Conservation (phyloP, 2,113 vertebrate species). For the Ceyx margarethae region DNA sequence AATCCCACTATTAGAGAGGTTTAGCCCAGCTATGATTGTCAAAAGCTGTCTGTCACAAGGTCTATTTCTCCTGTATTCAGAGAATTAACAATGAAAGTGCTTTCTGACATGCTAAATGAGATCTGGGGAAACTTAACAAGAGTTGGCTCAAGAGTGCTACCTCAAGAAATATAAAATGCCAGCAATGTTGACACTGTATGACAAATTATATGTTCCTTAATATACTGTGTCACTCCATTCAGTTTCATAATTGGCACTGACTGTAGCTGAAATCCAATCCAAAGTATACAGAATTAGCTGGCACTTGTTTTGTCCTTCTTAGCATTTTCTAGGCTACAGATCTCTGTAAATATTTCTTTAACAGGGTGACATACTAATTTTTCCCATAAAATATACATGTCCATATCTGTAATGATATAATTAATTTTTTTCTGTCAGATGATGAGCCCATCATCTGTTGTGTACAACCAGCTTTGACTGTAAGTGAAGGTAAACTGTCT, state of each 20-base stretch:
- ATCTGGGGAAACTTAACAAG: constrained; percentile 28
- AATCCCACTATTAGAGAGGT: constrained; percentile 1
- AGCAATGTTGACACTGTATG: constrained; percentile 43
- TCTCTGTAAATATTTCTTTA: constrained; percentile 44
- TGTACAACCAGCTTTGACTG: not conserved
- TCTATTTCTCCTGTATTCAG: not conserved
- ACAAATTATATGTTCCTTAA: constrained; percentile 54
- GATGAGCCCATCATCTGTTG: not conserved
- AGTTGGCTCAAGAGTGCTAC: constrained; percentile 28
- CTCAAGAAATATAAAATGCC: constrained; percentile 46
- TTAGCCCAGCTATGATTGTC: constrained; percentile 7
- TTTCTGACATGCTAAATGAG: constrained; percentile 34
- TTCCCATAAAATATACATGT: constrained; percentile 6
- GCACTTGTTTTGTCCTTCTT: constrained; percentile 31
- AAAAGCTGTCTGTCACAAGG: constrained; percentile 14
- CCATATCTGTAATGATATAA: not conserved
- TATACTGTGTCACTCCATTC: constrained; percentile 51
- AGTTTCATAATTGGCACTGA: constrained; percentile 53
- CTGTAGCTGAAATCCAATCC: constrained; percentile 44
- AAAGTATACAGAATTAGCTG: constrained; percentile 48
- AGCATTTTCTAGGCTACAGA: constrained; percentile 10
- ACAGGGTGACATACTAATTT: not conserved
- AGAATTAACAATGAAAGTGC: constrained; percentile 40
- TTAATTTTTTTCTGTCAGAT: not conserved
- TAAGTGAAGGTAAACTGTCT: not conserved